Base-by-base conservation (phyloP, 1,140 invertebrate species). In the Heliconius himera region DNA sequence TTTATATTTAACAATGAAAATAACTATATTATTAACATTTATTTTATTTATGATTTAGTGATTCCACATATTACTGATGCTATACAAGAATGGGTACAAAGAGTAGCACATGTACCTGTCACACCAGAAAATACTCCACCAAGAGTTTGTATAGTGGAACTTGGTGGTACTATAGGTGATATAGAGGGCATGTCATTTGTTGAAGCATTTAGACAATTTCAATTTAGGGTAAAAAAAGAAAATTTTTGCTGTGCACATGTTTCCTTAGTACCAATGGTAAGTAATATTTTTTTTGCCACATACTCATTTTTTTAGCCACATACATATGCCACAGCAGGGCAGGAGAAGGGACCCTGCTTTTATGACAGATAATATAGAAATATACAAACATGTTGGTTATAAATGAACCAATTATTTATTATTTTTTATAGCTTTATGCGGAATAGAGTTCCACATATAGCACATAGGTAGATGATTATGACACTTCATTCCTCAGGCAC, bases 181-280 rank as follows among this genome's bases (percentile, higher is more conserved):
- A 99, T 99, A 83, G 99, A 99, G 95, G 98, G 99, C 70, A 99
- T 99, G 99, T 98, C 99, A 20, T 99, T 99, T 95, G 98, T 99
- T 6, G 99, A 99, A 95, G 99, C 99, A n/a, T 99, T 99, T 90
- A 95, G 99, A 38, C 99, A 99, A 89, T 99, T 99, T 93, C 98
- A 99, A 90, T 99, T 99, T 90, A 95, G 97, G 81, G 98, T 99
- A 1, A 97, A 98, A 85, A 95, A 96, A 76, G 98, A 99, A 89
- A 99, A 99, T 89, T 99, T 99, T 89, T 99, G 98, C 93, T 97
- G 97, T 89, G 98, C 99, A 46, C 99, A 99, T 95, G 99, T 99
- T 2, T 99, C 98, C 16, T 95, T 99, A 38, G 96, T 99, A 73
- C 98, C 99, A 76, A 97, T 98, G 96, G 97, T 98, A 94, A 89